These are phyloP conservation scores for Myopa tessellatipennis DNA, from an alignment of 2,888 invertebrate genomes.

Conservation along the genomic window DNA sequence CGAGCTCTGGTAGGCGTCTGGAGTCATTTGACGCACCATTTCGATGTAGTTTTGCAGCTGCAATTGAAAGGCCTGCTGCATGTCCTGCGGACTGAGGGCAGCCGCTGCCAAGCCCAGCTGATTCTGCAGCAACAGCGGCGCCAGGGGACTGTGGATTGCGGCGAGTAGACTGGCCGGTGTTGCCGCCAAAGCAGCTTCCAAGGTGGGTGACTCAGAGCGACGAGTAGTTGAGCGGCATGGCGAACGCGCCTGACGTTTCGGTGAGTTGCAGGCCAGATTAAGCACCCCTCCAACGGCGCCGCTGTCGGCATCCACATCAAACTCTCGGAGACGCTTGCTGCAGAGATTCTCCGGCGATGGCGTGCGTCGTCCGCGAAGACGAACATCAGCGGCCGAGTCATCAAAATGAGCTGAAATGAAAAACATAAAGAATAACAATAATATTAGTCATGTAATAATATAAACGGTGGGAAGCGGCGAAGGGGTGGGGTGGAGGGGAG, in stretches of 20 bases:
- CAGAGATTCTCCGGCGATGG: constrained; percentile 55
- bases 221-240: constrained; percentile 56
- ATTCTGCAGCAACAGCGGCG: constrained; percentile 60
- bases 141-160: constrained; percentile 59
- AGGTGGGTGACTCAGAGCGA: constrained; percentile 40
- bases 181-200: constrained; percentile 38
- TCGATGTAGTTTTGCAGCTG: constrained; percentile 66
- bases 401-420: constrained; percentile 60
- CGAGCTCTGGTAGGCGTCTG: constrained; percentile 60
- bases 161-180: constrained; percentile 48
- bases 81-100: constrained; percentile 54
- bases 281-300: constrained; percentile 45
- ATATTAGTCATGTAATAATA: too few species aligned
- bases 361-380: neutral
- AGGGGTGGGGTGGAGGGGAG: constrained; percentile 10
- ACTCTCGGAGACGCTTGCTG: constrained; percentile 56
- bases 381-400: constrained; percentile 36
- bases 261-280: constrained; percentile 57
- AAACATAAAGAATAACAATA: constrained; percentile 28
- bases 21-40: constrained; percentile 63
- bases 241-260: constrained; percentile 52
- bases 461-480: neutral
- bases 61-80: constrained; percentile 67
- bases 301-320: constrained; percentile 45
- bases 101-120: constrained; percentile 57